A percentile compares a stretch with the other conserved stretches of the same genome.
Evolutionary conservation across 2,797 vertebrate genomes (phyloP).

Genomic region (Bradypus variegatus): DNA sequence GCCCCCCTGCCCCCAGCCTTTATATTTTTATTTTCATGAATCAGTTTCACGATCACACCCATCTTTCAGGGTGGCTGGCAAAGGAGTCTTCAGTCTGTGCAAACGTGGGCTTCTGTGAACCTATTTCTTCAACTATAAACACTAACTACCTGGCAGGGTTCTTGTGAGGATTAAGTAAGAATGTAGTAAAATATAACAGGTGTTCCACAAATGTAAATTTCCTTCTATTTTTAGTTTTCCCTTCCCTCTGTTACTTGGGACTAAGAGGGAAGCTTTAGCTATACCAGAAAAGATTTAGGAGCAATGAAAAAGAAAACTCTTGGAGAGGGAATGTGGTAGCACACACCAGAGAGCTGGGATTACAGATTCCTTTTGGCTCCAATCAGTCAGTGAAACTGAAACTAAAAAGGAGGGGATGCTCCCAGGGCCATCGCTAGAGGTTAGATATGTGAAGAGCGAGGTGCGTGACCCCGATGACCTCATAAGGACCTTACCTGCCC

Average conservation of each 20-base stretch:
- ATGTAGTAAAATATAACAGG: slow-evolving; percentile 48
- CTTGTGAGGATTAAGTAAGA: slow-evolving; percentile 39
- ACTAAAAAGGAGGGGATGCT: background rate
- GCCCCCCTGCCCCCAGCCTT: fast-evolving
- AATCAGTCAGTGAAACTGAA: background rate
- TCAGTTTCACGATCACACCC: background rate
- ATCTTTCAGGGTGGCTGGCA: background rate
- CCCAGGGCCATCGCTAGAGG: fast-evolving
- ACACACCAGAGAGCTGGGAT: background rate
- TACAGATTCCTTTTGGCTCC: background rate
- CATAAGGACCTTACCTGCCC: background rate
- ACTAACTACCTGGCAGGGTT: background rate
- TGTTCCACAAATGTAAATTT: slow-evolving; percentile 31
- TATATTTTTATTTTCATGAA: background rate
- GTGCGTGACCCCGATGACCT: background rate
- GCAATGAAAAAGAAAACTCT: background rate
- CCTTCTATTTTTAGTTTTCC: slow-evolving; percentile 50
- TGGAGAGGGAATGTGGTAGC: background rate
- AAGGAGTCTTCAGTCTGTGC: background rate
- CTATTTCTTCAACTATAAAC: background rate
- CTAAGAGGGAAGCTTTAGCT: slow-evolving; percentile 15
- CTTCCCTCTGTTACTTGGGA: background rate
- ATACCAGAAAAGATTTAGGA: slow-evolving; percentile 9
- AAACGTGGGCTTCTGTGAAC: background rate
- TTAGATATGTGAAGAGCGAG: background rate